Evolutionary conservation across 2,797 vertebrate species (phyloP).

Genomic region (Dallia pectoralis): DNA sequence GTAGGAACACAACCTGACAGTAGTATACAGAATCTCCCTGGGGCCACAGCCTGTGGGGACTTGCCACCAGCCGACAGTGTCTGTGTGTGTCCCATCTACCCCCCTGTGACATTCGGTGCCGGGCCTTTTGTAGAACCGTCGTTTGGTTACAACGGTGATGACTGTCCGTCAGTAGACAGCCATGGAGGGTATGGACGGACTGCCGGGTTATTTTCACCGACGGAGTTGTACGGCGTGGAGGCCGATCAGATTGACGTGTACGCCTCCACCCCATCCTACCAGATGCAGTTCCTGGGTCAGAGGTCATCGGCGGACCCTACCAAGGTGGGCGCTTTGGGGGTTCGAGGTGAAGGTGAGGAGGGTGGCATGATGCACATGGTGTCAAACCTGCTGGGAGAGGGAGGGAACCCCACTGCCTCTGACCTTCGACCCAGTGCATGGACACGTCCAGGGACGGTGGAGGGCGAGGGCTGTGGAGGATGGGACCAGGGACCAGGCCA

Average conservation of each 20-base stretch:
- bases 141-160: background rate
- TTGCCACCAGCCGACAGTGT: background rate
- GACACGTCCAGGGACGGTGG: constrained; percentile 47
- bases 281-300: constrained; percentile 58
- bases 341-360: constrained; percentile 24
- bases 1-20: background rate
- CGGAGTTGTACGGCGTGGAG: constrained; percentile 44
- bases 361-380: constrained; percentile 71
- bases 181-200: too few species aligned
- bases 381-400: constrained; percentile 67
- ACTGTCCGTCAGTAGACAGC: background rate
- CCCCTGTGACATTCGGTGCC: constrained; percentile 17
- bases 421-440: constrained; percentile 49
- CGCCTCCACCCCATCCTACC: constrained; percentile 72
- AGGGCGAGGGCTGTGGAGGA: constrained; percentile 27
- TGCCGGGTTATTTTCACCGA: background rate
- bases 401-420: constrained; percentile 34
- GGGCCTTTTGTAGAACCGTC: background rate
- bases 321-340: background rate
- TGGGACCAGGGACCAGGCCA: constrained; percentile 45
- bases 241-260: constrained; percentile 66
- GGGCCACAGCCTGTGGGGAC: background rate
- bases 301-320: background rate
- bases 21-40: background rate
- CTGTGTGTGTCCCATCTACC: constrained; percentile 20